Evolutionary conservation across 2,888 invertebrate genomes (phyloP).

Genomic region (Byasa hedistus): DNA sequence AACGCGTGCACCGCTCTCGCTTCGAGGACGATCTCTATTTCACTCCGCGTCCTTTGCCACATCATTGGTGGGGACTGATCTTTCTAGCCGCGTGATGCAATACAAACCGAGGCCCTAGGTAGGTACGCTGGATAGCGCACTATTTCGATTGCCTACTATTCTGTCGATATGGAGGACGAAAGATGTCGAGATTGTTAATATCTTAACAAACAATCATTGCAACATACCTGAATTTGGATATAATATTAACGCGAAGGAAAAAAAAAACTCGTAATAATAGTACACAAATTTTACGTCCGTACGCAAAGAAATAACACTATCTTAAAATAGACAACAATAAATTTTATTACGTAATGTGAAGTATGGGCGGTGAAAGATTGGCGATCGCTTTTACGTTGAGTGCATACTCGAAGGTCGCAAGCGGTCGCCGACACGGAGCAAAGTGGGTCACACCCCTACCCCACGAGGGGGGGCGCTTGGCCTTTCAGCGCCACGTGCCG

Average conservation of each 20-base stretch:
- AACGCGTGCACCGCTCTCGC: slow-evolving; percentile 79
- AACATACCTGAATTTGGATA: neutral
- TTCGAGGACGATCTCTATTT: slow-evolving; percentile 80
- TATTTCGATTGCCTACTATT: slow-evolving; percentile 51
- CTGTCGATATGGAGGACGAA: slow-evolving; percentile 3
- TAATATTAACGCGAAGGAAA: neutral
- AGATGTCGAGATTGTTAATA: neutral
- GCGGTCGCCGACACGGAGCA: slow-evolving; percentile 70
- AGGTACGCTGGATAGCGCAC: slow-evolving; percentile 57
- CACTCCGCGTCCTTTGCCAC: slow-evolving; percentile 77
- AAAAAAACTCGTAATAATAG: neutral
- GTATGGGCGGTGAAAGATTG: slow-evolving; percentile 57
- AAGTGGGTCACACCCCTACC: slow-evolving; percentile 69
- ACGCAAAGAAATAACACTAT: neutral
- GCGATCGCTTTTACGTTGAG: slow-evolving; percentile 57
- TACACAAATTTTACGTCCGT: neutral
- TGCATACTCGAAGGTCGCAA: slow-evolving; percentile 72
- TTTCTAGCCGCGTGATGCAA: slow-evolving; percentile 78
- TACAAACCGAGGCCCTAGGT: slow-evolving; percentile 60
- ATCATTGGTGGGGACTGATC: slow-evolving; percentile 78
- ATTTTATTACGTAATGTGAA: slow-evolving; percentile 55
- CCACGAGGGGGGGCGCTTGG: slow-evolving; percentile 34
- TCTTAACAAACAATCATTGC: neutral
- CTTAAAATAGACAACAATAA: slow-evolving; percentile 47
- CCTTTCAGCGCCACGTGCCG: slow-evolving; percentile 52